phyloP scores from a whole-genome alignment of 1,140 invertebrate species.

The Drosophila hydei region DNA sequence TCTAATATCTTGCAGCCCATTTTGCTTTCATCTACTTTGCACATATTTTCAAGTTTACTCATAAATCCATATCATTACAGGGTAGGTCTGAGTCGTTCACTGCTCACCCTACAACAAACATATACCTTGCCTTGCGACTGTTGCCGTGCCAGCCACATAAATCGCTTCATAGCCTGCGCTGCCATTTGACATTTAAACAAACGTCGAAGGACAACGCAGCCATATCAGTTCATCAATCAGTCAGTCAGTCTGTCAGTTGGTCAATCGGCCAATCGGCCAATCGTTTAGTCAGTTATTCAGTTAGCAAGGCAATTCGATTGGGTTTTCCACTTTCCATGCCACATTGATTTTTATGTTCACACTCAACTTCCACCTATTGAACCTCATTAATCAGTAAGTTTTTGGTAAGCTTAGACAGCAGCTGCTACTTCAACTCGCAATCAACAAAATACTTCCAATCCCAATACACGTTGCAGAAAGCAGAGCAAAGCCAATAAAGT shows the following conservation, averaged over 20 bases:
- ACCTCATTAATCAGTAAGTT: conserved; percentile 41
- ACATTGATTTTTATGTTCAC: conserved; percentile 58
- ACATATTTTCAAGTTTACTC: not conserved
- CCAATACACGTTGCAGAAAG: conserved; percentile 17
- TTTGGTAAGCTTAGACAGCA: conserved; percentile 18
- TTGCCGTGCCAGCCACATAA: conserved; percentile 58
- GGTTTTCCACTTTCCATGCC: conserved; percentile 26
- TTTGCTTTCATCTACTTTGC: too few species aligned
- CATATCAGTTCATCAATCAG: conserved; percentile 43
- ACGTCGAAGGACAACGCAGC: conserved; percentile 59
- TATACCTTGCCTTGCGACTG: conserved; percentile 6
- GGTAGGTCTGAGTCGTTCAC: conserved; percentile 1
- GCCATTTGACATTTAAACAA: conserved; percentile 71
- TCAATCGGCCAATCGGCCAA: not conserved
- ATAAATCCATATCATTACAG: not conserved
- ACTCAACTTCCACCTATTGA: conserved; percentile 14
- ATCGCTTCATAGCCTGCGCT: conserved; percentile 28
- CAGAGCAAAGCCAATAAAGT: conserved; percentile 14
- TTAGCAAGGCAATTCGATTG: conserved; percentile 2
- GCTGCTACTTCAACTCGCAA: conserved; percentile 19
- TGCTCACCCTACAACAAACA: not conserved
- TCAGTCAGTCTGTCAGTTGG: conserved; percentile 29
- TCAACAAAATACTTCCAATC: not conserved
- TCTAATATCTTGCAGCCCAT: too few species aligned
- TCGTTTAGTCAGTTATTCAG: conserved; percentile 13